Conservation (phyloP, 2,797 vertebrate species). For the Emydoidea blandingii region DNA sequence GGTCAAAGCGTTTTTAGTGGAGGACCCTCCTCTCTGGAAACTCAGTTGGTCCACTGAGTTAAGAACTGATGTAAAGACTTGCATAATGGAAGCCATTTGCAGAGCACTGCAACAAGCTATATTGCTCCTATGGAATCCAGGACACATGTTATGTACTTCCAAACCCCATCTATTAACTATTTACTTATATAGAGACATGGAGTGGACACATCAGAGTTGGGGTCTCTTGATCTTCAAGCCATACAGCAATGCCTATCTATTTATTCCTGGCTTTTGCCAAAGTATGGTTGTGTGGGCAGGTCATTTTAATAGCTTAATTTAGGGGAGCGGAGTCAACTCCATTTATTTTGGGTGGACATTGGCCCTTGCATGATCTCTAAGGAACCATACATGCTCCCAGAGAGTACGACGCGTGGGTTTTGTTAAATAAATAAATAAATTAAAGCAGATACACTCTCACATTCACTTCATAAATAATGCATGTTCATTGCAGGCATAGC, state of each 20-base stretch:
- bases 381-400: not conserved
- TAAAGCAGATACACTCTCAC: not conserved
- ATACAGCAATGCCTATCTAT: rapidly evolving
- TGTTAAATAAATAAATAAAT: constrained; percentile 16
- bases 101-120: not conserved
- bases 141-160: not conserved
- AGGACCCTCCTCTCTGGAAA: not conserved
- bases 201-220: not conserved
- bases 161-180: rapidly evolving
- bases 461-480: not conserved
- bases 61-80: not conserved
- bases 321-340: not conserved
- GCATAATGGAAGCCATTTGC: not conserved
- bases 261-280: not conserved
- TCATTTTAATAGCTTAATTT: not conserved
- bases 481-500: not conserved
- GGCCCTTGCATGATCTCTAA: not conserved
- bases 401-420: not conserved
- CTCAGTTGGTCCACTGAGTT: rapidly evolving
- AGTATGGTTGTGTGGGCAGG: not conserved
- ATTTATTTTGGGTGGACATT: not conserved
- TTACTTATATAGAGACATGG: not conserved
- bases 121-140: not conserved
- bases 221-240: not conserved
- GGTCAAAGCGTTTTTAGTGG: not conserved